A percentile compares a stretch with the other conserved stretches of the same genome.
These are phyloP conservation scores for Drosophila austrosaltans DNA, from an alignment of 2,888 invertebrate genomes.

Conservation along the genomic window DNA sequence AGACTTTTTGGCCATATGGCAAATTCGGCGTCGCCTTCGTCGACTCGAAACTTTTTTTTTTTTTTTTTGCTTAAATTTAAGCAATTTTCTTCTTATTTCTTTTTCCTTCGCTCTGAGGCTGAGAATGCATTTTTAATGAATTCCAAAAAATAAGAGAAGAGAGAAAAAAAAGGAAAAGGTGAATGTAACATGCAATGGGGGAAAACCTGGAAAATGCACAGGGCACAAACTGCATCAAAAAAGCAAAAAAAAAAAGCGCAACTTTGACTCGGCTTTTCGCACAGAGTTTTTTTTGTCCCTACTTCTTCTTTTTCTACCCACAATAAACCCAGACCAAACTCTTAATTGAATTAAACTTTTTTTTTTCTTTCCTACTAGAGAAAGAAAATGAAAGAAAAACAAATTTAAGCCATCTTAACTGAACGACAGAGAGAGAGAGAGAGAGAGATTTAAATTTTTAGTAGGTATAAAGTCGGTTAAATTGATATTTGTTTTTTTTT, in stretches of 20 bases:
- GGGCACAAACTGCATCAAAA: constrained; percentile 47
- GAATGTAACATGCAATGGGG: constrained; percentile 56
- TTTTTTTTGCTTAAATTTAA: constrained; percentile 45
- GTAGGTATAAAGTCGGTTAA: neutral
- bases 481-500: neutral
- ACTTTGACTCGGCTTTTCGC: constrained; percentile 60
- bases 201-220: constrained; percentile 51
- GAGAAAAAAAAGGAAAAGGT: constrained; percentile 38
- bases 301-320: constrained; percentile 3
- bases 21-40: constrained; percentile 44
- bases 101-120: constrained; percentile 38
- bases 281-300: constrained; percentile 23
- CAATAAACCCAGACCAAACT: constrained; percentile 52
- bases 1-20: constrained; percentile 63
- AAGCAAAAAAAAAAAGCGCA: constrained; percentile 52
- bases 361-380: constrained; percentile 47
- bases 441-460: constrained; percentile 18
- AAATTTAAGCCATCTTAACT: constrained; percentile 10
- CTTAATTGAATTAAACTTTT: constrained; percentile 72
- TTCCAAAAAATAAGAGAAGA: constrained; percentile 32
- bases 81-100: constrained; percentile 36
- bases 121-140: constrained; percentile 70
- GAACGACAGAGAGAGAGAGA: neutral
- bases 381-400: neutral
- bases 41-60: constrained; percentile 45